These are phyloP conservation scores for Bufo bufo DNA, from an alignment of 2,113 vertebrate species.

Conservation along the genomic window DNA sequence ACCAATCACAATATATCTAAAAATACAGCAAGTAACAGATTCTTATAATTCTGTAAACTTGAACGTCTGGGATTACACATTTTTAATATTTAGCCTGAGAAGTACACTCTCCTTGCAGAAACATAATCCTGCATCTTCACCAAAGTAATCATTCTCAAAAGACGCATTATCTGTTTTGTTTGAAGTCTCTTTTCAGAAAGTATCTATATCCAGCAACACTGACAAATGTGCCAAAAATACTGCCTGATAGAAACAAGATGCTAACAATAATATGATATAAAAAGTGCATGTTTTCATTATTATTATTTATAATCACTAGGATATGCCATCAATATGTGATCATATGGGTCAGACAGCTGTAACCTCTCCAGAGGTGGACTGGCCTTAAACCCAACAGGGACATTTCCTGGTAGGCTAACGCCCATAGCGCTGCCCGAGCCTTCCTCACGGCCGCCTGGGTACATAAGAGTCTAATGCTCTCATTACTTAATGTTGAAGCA, in stretches of 20 bases:
- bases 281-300: not conserved
- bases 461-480: too few relatives aligned
- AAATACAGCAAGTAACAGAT: not conserved
- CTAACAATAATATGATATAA: not conserved
- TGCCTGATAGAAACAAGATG: not conserved
- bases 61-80: constrained; percentile 17
- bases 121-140: constrained; percentile 30
- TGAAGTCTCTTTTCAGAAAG: not conserved
- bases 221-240: not conserved
- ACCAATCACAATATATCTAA: not conserved
- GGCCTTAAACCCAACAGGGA: too few relatives aligned
- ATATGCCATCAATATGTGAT: not conserved
- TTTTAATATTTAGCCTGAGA: constrained; percentile 23
- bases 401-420: too few relatives aligned
- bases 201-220: not conserved
- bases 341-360: not conserved
- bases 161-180: not conserved
- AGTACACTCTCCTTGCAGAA: not conserved
- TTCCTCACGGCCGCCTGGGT: too few relatives aligned
- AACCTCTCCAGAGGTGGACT: not conserved
- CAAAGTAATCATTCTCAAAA: constrained; percentile 1
- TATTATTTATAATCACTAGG: not conserved
- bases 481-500: too few relatives aligned
- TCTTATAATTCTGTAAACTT: constrained; percentile 18
- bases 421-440: too few relatives aligned